Conservation (phyloP, 2,113 vertebrate species). For the Xyrauchen texanus region DNA sequence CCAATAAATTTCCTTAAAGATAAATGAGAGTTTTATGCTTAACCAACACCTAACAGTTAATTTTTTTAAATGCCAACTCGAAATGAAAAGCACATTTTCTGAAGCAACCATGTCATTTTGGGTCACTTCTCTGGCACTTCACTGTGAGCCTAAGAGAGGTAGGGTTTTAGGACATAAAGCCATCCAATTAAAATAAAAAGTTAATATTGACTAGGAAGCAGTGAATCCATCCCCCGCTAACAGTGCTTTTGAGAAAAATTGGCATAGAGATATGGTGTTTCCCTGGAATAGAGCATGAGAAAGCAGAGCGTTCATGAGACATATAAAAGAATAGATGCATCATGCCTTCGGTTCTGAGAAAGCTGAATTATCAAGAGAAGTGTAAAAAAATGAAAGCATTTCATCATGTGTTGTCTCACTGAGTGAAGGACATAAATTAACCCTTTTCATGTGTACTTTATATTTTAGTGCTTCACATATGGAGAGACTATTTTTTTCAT, state of each 20-base stretch:
- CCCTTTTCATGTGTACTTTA: too few relatives aligned
- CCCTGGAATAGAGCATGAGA: slow-evolving; percentile 30
- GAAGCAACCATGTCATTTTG: background rate
- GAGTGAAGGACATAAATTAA: too few relatives aligned
- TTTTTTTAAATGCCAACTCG: too few relatives aligned
- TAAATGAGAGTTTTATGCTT: too few relatives aligned
- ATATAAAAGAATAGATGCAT: background rate
- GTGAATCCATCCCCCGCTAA: background rate
- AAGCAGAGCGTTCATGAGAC: slow-evolving; percentile 22
- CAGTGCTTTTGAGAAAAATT: slow-evolving; percentile 19
- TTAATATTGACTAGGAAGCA: background rate
- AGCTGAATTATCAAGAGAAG: too few relatives aligned
- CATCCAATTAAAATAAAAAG: slow-evolving; percentile 8
- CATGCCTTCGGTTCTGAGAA: too few relatives aligned
- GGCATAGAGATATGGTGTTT: background rate
- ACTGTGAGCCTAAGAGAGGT: background rate
- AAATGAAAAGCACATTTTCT: too few relatives aligned
- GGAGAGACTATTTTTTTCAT: too few relatives aligned
- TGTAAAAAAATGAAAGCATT: background rate
- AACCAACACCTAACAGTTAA: too few relatives aligned
- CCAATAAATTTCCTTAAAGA: too few relatives aligned
- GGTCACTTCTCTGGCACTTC: background rate
- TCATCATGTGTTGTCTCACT: background rate
- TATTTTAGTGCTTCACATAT: too few relatives aligned
- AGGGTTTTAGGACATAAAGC: background rate